Percentiles rank a stretch among this genome's conserved stretches.
Conservation (phyloP, 2,797 vertebrate genomes). For the Babyrousa celebensis region DNA sequence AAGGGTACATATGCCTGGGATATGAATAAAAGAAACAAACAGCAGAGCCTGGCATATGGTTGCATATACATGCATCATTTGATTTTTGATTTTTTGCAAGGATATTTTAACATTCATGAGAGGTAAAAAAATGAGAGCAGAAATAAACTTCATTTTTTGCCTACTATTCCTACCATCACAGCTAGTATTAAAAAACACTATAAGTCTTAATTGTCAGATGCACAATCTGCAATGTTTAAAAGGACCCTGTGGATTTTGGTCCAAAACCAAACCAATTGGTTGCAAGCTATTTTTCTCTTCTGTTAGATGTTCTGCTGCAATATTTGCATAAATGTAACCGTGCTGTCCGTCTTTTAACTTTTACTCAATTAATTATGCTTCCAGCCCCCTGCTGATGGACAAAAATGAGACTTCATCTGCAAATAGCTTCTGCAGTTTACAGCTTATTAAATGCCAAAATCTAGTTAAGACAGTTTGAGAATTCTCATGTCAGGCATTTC, state of each 20-base stretch:
- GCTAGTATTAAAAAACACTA: slow-evolving; percentile 73
- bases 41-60: slow-evolving; percentile 86
- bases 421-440: slow-evolving; percentile 94
- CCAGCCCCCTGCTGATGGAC: slow-evolving; percentile 93
- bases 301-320: slow-evolving; percentile 89
- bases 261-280: slow-evolving; percentile 90
- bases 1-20: slow-evolving; percentile 85
- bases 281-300: slow-evolving; percentile 90
- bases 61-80: slow-evolving; percentile 81
- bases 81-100: slow-evolving; percentile 84
- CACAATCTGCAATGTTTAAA: slow-evolving; percentile 90
- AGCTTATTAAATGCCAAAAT: slow-evolving; percentile 94
- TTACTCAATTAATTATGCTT: slow-evolving; percentile 93
- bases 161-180: slow-evolving; percentile 81
- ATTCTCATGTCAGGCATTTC: slow-evolving; percentile 91
- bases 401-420: slow-evolving; percentile 93
- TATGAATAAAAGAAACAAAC: slow-evolving; percentile 90
- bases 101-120: slow-evolving; percentile 89
- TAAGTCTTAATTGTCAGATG: slow-evolving; percentile 90
- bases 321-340: slow-evolving; percentile 93
- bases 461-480: slow-evolving; percentile 93
- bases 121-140: slow-evolving; percentile 84
- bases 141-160: slow-evolving; percentile 87
- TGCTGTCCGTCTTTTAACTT: slow-evolving; percentile 93
- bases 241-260: slow-evolving; percentile 92